These are phyloP conservation scores for Eurystomus gularis DNA, from an alignment of 2,113 vertebrate species.

Conservation along the genomic window DNA sequence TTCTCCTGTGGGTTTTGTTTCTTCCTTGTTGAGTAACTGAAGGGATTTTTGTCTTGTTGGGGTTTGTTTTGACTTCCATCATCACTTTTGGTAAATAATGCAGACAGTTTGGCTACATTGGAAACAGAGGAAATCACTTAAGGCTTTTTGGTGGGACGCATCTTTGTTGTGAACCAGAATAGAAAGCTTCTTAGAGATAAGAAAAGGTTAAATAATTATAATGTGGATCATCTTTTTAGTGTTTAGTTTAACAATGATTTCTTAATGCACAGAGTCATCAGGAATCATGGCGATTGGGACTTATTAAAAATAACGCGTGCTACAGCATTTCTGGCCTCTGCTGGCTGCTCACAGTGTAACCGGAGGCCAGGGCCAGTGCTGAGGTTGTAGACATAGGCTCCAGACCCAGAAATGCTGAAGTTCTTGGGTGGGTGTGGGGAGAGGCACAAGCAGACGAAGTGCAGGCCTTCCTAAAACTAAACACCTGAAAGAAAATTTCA, in stretches of 20 bases:
- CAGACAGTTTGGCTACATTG: fast-evolving
- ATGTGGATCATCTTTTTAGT: neutral
- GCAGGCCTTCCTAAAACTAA: constrained; percentile 75
- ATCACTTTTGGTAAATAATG: neutral
- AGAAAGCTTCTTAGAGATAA: neutral
- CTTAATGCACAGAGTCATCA: neutral
- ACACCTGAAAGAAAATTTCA: constrained; percentile 76
- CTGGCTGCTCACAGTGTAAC: constrained; percentile 31
- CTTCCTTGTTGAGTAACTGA: neutral
- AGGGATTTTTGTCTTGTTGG: neutral
- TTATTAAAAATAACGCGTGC: neutral
- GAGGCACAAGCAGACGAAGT: constrained; percentile 67
- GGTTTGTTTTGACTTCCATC: neutral
- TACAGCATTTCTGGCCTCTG: constrained; percentile 59
- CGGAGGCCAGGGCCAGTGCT: constrained; percentile 50
- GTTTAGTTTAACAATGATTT: neutral
- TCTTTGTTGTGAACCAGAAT: neutral
- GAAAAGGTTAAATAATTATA: neutral
- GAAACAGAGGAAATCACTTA: neutral
- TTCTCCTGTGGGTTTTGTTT: fast-evolving
- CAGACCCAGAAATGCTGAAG: constrained; percentile 35
- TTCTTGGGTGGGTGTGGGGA: neutral
- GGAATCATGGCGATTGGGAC: neutral
- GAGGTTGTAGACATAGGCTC: constrained; percentile 22
- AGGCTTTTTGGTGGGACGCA: neutral